phyloP scores from a whole-genome alignment of 2,888 invertebrate species.

The Petrolisthes manimaculis region DNA sequence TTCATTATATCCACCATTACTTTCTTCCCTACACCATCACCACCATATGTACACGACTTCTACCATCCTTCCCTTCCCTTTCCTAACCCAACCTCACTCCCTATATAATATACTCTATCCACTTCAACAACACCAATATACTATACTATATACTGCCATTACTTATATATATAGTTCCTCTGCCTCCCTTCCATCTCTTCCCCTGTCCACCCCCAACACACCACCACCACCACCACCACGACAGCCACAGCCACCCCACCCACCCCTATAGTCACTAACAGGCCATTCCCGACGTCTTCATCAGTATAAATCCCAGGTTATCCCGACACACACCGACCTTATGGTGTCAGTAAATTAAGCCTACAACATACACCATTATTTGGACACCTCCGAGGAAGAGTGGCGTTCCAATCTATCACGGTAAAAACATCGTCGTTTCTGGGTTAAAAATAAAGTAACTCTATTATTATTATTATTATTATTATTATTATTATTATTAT shows the following conservation, averaged over 20 bases:
- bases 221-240: neutral
- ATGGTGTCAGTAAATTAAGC: too few species aligned
- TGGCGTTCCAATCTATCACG: too few species aligned
- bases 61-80: neutral
- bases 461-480: too few species aligned
- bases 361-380: too few species aligned
- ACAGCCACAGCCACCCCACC: neutral
- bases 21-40: neutral
- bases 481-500: too few species aligned
- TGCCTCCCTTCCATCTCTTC: neutral
- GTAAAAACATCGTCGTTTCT: too few species aligned
- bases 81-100: neutral
- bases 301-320: too few species aligned
- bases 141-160: neutral
- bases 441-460: too few species aligned
- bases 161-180: neutral
- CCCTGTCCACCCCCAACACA: neutral
- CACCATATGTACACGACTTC: neutral
- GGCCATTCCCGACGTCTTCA: neutral
- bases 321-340: too few species aligned
- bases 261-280: neutral
- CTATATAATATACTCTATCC: neutral
- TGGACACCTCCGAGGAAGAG: too few species aligned
- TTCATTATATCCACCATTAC: neutral
- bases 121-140: neutral